Conservation (phyloP, 2,888 invertebrate species). For the Platypus cylindrus region DNA sequence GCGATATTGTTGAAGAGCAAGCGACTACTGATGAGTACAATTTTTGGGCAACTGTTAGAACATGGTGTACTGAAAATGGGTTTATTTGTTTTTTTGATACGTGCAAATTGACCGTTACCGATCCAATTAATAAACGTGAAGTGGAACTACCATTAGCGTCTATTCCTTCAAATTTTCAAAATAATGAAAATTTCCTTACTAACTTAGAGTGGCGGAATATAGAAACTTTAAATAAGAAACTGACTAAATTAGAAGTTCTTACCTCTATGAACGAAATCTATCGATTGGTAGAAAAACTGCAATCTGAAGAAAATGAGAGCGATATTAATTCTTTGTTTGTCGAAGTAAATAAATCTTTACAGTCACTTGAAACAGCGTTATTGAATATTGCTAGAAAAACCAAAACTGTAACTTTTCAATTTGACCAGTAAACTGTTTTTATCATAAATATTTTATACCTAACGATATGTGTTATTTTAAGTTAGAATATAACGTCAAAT, state of each 20-base stretch:
- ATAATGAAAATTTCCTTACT: constrained; percentile 23
- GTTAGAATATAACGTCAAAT: no score
- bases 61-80: constrained; percentile 24
- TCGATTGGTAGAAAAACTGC: constrained; percentile 25
- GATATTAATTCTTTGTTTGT: constrained; percentile 30
- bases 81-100: constrained; percentile 18
- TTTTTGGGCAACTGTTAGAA: constrained; percentile 19
- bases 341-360: constrained; percentile 30
- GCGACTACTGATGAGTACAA: constrained; percentile 14
- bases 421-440: no score
- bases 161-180: constrained; percentile 18
- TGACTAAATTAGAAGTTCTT: constrained; percentile 25
- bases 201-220: constrained; percentile 25
- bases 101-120: constrained; percentile 22
- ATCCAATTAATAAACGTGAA: constrained; percentile 21
- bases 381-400: constrained; percentile 23
- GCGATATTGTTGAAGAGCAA: constrained; percentile 30
- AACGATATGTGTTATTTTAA: no score
- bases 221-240: constrained; percentile 19
- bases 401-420: constrained; percentile 30
- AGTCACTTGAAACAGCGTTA: constrained; percentile 30
- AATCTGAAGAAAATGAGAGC: constrained; percentile 30
- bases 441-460: no score
- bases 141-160: constrained; percentile 19
- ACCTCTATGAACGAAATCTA: constrained; percentile 30